Conservation (phyloP, 2,113 vertebrate genomes). For the Podilymbus podiceps region DNA sequence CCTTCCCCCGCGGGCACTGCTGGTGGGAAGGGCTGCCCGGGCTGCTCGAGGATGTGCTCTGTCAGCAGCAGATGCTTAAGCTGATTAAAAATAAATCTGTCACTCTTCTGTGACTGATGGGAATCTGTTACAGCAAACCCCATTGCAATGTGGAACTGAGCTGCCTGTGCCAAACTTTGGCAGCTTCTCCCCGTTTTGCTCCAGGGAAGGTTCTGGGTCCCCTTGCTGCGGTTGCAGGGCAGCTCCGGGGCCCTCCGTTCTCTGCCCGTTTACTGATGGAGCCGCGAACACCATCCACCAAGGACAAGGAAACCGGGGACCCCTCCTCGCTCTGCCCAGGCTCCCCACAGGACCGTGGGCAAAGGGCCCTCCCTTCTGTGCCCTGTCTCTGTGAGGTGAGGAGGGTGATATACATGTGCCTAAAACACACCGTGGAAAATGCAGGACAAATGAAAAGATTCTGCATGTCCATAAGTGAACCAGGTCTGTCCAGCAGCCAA, state of each 20-base stretch:
- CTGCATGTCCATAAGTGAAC: accelerated
- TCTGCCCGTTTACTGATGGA: accelerated
- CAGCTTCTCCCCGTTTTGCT: not conserved
- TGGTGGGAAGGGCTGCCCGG: not conserved
- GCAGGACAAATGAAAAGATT: too few species aligned
- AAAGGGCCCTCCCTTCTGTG: not conserved
- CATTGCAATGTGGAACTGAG: not conserved
- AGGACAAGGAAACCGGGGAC: not conserved
- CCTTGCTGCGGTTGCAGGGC: not conserved
- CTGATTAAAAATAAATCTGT: constrained; percentile 47
- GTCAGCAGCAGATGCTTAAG: constrained; percentile 55
- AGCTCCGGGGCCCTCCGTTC: accelerated
- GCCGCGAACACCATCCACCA: accelerated
- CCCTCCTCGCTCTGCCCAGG: accelerated
- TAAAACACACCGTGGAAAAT: accelerated
- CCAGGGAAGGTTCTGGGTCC: not conserved
- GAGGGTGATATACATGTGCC: accelerated
- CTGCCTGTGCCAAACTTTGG: not conserved
- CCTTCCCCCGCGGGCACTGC: not conserved
- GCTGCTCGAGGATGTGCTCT: not conserved
- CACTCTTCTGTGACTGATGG: not conserved
- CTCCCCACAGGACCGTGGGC: not conserved
- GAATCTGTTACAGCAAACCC: constrained; percentile 20
- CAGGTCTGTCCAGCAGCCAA: not conserved
- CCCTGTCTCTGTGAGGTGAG: accelerated